Conservation (phyloP, 2,113 vertebrate species). For the Neogale vison region DNA sequence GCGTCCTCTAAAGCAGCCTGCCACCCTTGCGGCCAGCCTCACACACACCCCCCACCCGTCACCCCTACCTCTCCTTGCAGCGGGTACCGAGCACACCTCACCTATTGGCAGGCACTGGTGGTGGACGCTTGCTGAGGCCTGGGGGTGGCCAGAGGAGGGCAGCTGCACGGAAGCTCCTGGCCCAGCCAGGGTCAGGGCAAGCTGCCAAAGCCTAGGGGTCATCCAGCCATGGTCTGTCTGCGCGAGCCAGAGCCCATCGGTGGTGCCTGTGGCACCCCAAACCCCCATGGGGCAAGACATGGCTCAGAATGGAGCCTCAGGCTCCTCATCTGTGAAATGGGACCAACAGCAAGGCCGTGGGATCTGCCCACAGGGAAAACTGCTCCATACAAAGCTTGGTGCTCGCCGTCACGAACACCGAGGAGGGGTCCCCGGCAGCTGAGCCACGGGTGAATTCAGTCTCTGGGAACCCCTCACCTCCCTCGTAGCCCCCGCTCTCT, state of each 20-base stretch:
- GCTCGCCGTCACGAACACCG: not conserved
- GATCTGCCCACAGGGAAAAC: not conserved
- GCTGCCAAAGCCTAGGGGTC: not conserved
- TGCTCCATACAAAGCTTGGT: not conserved
- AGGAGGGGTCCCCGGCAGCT: not conserved
- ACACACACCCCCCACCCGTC: not conserved
- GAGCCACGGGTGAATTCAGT: not conserved
- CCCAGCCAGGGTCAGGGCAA: not conserved
- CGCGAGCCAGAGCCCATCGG: not conserved
- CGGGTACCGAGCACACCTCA: too few species aligned
- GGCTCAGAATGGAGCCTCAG: not conserved
- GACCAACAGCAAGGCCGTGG: not conserved
- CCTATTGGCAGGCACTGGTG: not conserved
- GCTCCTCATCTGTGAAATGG: not conserved
- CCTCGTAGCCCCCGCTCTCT: not conserved
- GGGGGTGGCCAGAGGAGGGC: too few species aligned
- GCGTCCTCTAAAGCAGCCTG: not conserved
- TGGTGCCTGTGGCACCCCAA: accelerated
- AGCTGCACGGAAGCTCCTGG: not conserved
- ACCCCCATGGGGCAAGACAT: not conserved
- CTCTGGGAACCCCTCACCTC: not conserved
- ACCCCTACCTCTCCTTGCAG: not conserved
- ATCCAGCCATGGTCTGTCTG: not conserved
- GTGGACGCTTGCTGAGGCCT: not conserved
- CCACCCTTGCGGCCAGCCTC: not conserved